These are phyloP conservation scores for Drosophila suboccidentalis DNA, from an alignment of 2,888 invertebrate species.

Conservation along the genomic window DNA sequence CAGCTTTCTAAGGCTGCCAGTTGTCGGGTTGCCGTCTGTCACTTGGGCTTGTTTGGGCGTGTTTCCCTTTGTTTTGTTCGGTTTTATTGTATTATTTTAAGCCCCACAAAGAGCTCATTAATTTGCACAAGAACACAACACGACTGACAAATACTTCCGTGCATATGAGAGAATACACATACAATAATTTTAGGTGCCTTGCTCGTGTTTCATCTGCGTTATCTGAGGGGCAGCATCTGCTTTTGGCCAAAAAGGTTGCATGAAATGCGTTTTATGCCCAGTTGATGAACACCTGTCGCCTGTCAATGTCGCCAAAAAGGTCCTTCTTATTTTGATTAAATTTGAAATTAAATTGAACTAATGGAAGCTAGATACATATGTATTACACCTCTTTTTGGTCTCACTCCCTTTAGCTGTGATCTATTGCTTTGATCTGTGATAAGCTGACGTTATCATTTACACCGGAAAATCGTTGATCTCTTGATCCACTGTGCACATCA, in stretches of 20 bases:
- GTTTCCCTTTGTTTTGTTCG: slow-evolving; percentile 46
- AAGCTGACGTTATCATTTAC: slow-evolving; percentile 6
- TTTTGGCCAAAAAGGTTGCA: slow-evolving; percentile 51
- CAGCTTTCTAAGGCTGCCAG: slow-evolving; percentile 9
- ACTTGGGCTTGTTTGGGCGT: slow-evolving; percentile 26
- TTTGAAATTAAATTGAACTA: slow-evolving; percentile 3
- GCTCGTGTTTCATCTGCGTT: neutral
- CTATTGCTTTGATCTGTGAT: slow-evolving; percentile 33
- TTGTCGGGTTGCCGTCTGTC: slow-evolving; percentile 12
- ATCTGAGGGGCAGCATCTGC: slow-evolving; percentile 28
- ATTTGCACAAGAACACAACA: slow-evolving; percentile 61
- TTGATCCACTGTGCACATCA: slow-evolving; percentile 37
- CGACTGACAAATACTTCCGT: slow-evolving; percentile 22
- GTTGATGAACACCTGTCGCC: slow-evolving; percentile 25
- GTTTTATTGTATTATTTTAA: slow-evolving; percentile 77
- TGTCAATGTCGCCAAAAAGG: slow-evolving; percentile 21
- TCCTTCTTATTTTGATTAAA: slow-evolving; percentile 34
- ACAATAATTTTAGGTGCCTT: slow-evolving; percentile 22
- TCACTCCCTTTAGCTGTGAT: slow-evolving; percentile 3
- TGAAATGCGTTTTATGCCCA: slow-evolving; percentile 50
- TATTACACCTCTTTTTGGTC: neutral
- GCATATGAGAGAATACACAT: slow-evolving; percentile 1
- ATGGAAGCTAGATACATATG: neutral
- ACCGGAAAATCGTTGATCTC: slow-evolving; percentile 20
- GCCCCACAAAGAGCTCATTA: slow-evolving; percentile 78